These are phyloP conservation scores for Parauchenoglanis ngamensis DNA, from an alignment of 2,797 vertebrate species.

Conservation along the genomic window DNA sequence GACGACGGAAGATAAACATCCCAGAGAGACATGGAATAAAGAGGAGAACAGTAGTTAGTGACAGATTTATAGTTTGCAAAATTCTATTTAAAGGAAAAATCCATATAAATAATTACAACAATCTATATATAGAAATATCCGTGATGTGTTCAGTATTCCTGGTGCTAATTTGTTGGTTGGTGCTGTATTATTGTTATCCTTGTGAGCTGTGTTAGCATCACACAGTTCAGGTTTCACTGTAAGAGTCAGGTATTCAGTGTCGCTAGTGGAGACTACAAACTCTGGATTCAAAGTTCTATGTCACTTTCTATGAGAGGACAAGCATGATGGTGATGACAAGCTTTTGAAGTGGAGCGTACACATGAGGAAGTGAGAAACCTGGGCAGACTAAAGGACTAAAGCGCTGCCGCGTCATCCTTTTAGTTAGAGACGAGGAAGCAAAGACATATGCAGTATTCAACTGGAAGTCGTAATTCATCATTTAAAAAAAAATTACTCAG, in stretches of 20 bases:
- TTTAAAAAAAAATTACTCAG: not conserved
- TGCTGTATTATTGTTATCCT: not conserved
- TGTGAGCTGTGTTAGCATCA: not conserved
- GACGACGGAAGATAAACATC: conserved; percentile 40
- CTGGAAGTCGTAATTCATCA: not conserved
- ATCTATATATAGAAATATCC: not conserved
- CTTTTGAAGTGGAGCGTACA: not conserved
- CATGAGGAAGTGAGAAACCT: not conserved
- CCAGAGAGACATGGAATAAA: conserved; percentile 50
- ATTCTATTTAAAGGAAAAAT: not conserved
- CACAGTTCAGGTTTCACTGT: not conserved
- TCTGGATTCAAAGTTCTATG: not conserved
- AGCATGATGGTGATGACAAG: not conserved
- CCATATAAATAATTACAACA: too few species aligned
- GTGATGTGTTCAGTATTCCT: not conserved
- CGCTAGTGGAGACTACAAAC: not conserved
- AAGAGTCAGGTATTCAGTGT: not conserved
- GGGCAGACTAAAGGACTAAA: not conserved
- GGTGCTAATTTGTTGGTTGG: not conserved
- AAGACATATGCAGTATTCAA: not conserved
- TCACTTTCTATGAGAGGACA: too few species aligned
- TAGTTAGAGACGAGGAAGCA: not conserved
- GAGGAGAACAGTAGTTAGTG: conserved; percentile 47
- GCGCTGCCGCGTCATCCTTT: not conserved
- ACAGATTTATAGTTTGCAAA: conserved; percentile 2